Percentiles rank a stretch among this genome's conserved stretches.
These are phyloP conservation scores for Drosophila putrida DNA, from an alignment of 2,888 invertebrate species.

Conservation along the genomic window DNA sequence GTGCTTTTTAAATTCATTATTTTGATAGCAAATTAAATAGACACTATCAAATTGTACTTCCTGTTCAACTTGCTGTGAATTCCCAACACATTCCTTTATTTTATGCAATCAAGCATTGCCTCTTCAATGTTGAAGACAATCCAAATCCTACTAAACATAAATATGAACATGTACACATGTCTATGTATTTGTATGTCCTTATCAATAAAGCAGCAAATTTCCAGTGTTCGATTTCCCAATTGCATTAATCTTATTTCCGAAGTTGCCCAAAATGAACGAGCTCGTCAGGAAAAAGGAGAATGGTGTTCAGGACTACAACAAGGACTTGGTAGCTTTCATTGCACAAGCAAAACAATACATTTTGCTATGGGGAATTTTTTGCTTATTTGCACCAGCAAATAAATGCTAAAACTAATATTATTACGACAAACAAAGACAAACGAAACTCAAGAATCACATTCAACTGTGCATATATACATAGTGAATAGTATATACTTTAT, in stretches of 20 bases:
- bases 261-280: constrained; percentile 14
- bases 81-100: background rate
- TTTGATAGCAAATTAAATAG: background rate
- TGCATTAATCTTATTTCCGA: constrained; percentile 73
- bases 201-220: constrained; percentile 37
- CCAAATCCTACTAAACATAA: constrained; percentile 33
- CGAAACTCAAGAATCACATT: constrained; percentile 40
- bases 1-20: background rate
- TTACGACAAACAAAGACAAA: constrained; percentile 63
- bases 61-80: background rate
- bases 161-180: constrained; percentile 12
- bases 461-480: constrained; percentile 11
- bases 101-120: constrained; percentile 13
- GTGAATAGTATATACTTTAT: background rate
- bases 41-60: background rate
- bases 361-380: constrained; percentile 26
- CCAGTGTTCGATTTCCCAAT: constrained; percentile 63
- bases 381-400: constrained; percentile 63
- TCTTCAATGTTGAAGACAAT: constrained; percentile 34
- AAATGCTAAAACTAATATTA: constrained; percentile 74
- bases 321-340: constrained; percentile 19
- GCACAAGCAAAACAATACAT: constrained; percentile 54
- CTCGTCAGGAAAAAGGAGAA: constrained; percentile 11
- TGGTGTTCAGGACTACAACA: constrained; percentile 3
- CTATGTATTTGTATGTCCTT: constrained; percentile 4